Base-by-base conservation (phyloP, 1,140 invertebrate species). In the Cyclargus thomasi region DNA sequence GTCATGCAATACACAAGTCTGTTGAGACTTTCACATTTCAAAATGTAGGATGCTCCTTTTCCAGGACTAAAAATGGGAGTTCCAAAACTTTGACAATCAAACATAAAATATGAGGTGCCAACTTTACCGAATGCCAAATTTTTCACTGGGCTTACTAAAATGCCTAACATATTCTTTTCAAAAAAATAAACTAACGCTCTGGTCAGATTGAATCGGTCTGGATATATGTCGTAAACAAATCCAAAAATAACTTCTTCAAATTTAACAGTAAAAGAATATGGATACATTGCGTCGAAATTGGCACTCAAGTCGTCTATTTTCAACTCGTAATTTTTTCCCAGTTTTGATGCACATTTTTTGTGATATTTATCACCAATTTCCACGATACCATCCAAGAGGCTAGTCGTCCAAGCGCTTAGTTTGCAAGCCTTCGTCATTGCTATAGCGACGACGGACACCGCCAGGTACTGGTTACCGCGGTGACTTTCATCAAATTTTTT, bases 101-200 rank as follows among this genome's bases (percentile, higher is more conserved):
- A 94, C 92, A 94, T 92, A 70, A 93, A 93, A 74, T 93, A 94
- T 8, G 93, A 93, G 4, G 75, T 75, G 23, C 90, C 88, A 47
- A 80, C 76, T 75, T 90, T 93, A 0, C 93, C 93, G 73, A 94
- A 93, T 11, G 92, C 92, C 62, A 93, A 77, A 62, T 92, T 91
- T 65, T 91, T 91, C 36, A 83, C 89, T 0, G 88, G 88, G 64
- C 90, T 91, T 67, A 83, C 86, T 22, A 94, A 85, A 14, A 94
- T 88, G 2, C 93, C 93, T 53, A 82, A 79, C 29, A 73, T 84
- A 67, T 90, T 75, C 36, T 91, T 88, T 64, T 92, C 92, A 70
- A 94, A 93, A 74, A 94, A 94, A 70, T 92, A 93, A 65, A 84
- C 74, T 17, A 94, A 77, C 1, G 92, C 92, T 74, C 92, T 93